phyloP scores from a whole-genome alignment of 2,888 invertebrate genomes.

The Apamea crenata region DNA sequence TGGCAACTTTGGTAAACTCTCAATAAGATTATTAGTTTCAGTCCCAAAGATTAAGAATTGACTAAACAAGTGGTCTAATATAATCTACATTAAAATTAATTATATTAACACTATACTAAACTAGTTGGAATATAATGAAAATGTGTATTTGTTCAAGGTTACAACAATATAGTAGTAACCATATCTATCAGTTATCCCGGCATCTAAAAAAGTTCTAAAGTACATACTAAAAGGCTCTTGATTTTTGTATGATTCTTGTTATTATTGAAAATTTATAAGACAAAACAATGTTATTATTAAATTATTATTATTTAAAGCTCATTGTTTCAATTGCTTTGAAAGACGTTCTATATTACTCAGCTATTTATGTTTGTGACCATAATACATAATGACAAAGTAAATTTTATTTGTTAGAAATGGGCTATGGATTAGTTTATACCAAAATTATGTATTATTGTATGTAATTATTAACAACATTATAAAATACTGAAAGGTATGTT shows the following conservation, averaged over 20 bases:
- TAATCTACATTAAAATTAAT: constrained; percentile 31
- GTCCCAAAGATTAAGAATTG: constrained; percentile 30
- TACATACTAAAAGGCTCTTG: constrained; percentile 22
- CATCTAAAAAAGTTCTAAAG: constrained; percentile 41
- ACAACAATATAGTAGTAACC: constrained; percentile 27
- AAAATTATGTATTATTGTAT: constrained; percentile 59
- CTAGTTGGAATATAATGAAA: constrained; percentile 23
- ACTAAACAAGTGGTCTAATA: constrained; percentile 39
- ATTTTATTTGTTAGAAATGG: constrained; percentile 50
- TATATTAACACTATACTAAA: constrained; percentile 13
- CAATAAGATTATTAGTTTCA: constrained; percentile 35
- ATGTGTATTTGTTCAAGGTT: constrained; percentile 46
- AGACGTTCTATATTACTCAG: constrained; percentile 37
- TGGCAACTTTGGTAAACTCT: constrained; percentile 13
- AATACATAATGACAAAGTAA: constrained; percentile 47
- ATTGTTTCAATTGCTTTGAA: constrained; percentile 46
- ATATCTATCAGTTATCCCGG: constrained; percentile 38
- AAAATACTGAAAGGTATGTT: constrained; percentile 40
- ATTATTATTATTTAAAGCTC: constrained; percentile 26
- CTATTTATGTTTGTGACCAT: constrained; percentile 41
- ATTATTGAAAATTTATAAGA: constrained; percentile 30
- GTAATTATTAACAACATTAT: constrained; percentile 39
- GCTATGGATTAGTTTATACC: constrained; percentile 55
- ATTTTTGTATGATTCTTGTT: constrained; percentile 39
- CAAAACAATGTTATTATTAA: constrained; percentile 17